Evolutionary conservation across 2,888 invertebrate species (phyloP).

Genomic region (Syritta pipiens): DNA sequence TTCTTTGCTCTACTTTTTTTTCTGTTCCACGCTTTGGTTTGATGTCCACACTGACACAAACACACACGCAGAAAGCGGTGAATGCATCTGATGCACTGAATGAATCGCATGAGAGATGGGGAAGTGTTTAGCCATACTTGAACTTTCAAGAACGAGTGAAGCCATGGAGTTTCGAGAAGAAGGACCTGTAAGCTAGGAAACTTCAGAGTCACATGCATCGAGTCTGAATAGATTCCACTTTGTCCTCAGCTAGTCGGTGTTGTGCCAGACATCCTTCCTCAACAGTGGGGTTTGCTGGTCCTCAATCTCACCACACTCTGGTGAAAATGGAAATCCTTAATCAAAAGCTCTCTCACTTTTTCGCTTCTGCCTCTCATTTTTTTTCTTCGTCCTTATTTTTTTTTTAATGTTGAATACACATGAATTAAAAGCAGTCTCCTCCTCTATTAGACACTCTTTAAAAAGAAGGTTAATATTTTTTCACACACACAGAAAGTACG

Average conservation of each 20-base stretch:
- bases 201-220: too few relatives aligned
- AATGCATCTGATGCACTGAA: conserved; percentile 35
- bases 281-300: conserved; percentile 12
- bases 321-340: conserved; percentile 10
- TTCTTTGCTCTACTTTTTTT: conserved; percentile 33
- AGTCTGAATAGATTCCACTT: too few relatives aligned
- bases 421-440: conserved; percentile 13
- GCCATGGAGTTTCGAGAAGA: too few relatives aligned
- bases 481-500: neutral
- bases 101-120: too few relatives aligned
- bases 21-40: conserved; percentile 30
- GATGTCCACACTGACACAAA: conserved; percentile 14
- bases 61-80: neutral
- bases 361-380: neutral
- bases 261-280: conserved; percentile 13
- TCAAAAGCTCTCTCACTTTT: conserved; percentile 33
- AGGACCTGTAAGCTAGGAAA: too few relatives aligned
- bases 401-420: neutral
- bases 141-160: too few relatives aligned
- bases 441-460: conserved; percentile 1
- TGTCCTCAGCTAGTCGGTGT: too few relatives aligned
- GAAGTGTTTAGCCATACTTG: too few relatives aligned
- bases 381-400: neutral
- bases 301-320: conserved; percentile 11
- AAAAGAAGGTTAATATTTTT: conserved; percentile 27